Conservation (phyloP, 1,140 invertebrate genomes). For the Mactra quadrangularis region DNA sequence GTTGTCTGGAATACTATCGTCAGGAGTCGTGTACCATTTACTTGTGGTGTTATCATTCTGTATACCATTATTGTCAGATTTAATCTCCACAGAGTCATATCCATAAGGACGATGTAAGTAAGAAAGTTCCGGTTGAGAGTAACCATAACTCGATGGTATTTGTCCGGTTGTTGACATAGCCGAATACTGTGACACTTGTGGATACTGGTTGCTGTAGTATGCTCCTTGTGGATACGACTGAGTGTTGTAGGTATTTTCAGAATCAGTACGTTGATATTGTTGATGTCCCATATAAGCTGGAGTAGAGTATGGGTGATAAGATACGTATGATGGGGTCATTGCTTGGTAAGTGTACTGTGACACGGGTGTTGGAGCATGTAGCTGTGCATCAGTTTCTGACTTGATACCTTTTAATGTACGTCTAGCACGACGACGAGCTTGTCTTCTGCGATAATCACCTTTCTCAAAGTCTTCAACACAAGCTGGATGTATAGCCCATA, state of each 20-base stretch:
- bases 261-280: constrained; percentile 12
- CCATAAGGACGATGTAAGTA: not conserved
- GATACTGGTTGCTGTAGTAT: constrained; percentile 18
- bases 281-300: not conserved
- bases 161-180: not conserved
- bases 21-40: too few relatives aligned
- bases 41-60: too few relatives aligned
- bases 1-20: too few relatives aligned
- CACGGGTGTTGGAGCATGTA: constrained; percentile 1
- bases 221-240: not conserved
- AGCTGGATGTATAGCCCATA: constrained; percentile 98
- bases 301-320: constrained; percentile 64
- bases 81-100: too few relatives aligned
- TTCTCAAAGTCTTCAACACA: constrained; percentile 96
- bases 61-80: too few relatives aligned
- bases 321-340: constrained; percentile 66
- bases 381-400: not conserved
- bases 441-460: constrained; percentile 96
- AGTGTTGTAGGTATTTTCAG: constrained; percentile 5
- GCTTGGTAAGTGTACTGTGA: constrained; percentile 63
- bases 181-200: too few relatives aligned
- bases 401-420: constrained; percentile 61
- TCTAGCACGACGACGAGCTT: constrained; percentile 89
- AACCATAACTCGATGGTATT: not conserved
- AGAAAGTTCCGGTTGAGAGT: not conserved